Evolutionary conservation across 2,113 vertebrate genomes (phyloP), one percentile per base, ranked within the genome.

Genomic region (Manacus vitellinus): DNA sequence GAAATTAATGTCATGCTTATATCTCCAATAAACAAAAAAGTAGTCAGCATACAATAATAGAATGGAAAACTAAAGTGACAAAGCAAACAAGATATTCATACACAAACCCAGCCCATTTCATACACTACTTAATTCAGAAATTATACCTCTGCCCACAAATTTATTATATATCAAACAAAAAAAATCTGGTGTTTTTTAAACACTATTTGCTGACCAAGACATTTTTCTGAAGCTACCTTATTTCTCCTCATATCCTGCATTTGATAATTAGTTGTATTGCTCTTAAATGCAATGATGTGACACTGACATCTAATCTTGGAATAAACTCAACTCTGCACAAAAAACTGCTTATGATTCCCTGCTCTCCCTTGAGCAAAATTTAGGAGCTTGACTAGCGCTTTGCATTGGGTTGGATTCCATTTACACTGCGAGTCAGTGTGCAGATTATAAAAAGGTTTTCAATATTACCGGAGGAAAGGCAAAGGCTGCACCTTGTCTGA

Each of bases 1-100:
- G 66, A 92, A 95, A 96, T 95, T 92, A 76, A 92, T 89, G 96
- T 95, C 66, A 89, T 63, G 65, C 68, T 88, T 83, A 66, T 94
- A 97, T 94, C 68, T 76, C 46, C 49, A 56, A 84, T 74, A 93
- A 86, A 76, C 35, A 66, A 90, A 93, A 90, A 92, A 84, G 62
- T 21, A 96, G 58, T 83, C 73, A 89, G 72, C 72, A 80, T 86
- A 88, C 44, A 91, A 87, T 85, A 89, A 94, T 92, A 84, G 70
- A 94, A 92, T 41, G 44, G 30, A 71, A 95, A 88, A 92, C 25
- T 43, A 61, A 92, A 96, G 88, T 94, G 85, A 96, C 94, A 87
- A 92, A 52, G 54, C 78, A 83, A 92, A 66, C n/a, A 70, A 87
- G 74, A 83, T 91, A 62, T 20, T 46, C 52, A 73, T n/a, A 56